Conservation (phyloP, 2,113 vertebrate genomes). For the Ploceus nigricollis region DNA sequence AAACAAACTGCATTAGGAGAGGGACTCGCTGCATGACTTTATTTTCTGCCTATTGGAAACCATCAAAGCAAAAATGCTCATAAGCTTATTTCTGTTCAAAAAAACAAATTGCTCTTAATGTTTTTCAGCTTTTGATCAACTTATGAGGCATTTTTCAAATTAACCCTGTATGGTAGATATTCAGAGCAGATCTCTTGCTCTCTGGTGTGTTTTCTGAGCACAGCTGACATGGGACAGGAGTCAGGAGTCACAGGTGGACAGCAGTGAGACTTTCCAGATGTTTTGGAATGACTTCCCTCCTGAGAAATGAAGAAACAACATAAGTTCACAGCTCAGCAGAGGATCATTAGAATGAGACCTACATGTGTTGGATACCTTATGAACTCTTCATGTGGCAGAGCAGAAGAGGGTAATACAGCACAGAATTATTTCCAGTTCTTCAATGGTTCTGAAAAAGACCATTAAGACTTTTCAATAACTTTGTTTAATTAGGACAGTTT, state of each 20-base stretch:
- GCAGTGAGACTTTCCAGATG: neutral
- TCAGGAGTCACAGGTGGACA: neutral
- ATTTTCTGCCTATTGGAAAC: conserved; percentile 37
- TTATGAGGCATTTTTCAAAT: conserved; percentile 28
- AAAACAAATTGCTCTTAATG: conserved; percentile 52
- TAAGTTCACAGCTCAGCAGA: neutral
- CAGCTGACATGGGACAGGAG: neutral
- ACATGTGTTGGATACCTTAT: neutral
- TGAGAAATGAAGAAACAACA: neutral
- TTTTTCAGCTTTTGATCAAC: conserved; percentile 56
- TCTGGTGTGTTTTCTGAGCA: neutral
- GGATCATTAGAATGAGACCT: neutral
- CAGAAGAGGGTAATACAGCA: neutral
- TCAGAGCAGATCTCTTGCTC: neutral
- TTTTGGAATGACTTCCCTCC: neutral
- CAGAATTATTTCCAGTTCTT: neutral
- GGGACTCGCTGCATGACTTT: neutral
- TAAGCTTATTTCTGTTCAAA: conserved; percentile 49
- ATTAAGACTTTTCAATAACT: neutral
- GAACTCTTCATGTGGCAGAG: neutral
- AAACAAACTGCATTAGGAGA: neutral
- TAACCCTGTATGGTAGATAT: neutral
- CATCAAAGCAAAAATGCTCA: conserved; percentile 25
- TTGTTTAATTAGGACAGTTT: neutral
- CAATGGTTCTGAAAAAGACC: neutral